Evolutionary conservation across 2,888 invertebrate genomes (phyloP), one percentile per base, ranked within the genome.

Genomic region (Marronus borbonicus): DNA sequence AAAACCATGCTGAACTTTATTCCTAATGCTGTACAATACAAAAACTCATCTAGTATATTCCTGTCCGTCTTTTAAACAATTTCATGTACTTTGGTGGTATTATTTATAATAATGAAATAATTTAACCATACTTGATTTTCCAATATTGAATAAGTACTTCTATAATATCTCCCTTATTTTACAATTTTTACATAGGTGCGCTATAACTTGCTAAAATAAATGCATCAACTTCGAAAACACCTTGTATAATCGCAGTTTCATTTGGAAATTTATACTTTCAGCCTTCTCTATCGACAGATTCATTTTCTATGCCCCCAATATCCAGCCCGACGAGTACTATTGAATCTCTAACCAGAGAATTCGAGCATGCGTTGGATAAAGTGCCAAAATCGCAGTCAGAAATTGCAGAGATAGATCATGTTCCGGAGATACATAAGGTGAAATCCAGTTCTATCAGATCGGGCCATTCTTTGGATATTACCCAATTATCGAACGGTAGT

Each of bases 261-360:
- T 36, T 2, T 36, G 8, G 28, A 28, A 62, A 14, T 31, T 5
- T 24, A 28, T 2, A 24, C 12, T 60, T 60, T 60, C 86, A 91
- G 92, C 89, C 91, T 14, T 85, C 83, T 64, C 79, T 88, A 28
- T 81, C 86, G 12, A 83, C 88, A 36, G 81, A 82, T 79, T 81
- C 85, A 80, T 89, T 88, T 79, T 89, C 90, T 77, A 89, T 90
- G 14, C 88, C 89, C 84, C 91, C 93, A 39, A 89, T 95, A 83
- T 93, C 93, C 76, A 95, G 94, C 86, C 94, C 95, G 24, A 94
- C 94, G 69, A 94, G 94, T 88, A 94, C 95, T 65, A 94, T 95
- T 80, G 94, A 95, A 87, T 94, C 94, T 0, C 89, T 95, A 79
- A 94, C 95, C 1, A 90, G 94, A 86, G 96, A 96, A 89, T 93